Base-by-base conservation (phyloP, 2,888 invertebrate species). In the Apodemia zela region DNA sequence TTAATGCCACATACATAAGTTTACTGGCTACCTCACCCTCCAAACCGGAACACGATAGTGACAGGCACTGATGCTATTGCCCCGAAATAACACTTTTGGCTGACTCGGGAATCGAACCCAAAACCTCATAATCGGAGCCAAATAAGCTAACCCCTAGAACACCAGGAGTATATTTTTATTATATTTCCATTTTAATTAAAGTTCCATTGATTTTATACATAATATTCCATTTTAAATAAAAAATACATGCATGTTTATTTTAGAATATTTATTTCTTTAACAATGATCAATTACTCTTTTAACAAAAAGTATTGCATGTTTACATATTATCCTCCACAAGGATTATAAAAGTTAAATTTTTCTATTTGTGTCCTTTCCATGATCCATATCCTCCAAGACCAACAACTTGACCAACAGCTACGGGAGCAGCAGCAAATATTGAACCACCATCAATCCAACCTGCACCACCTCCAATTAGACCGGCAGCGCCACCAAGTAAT, bases 401-500 rank as follows among this genome's bases (percentile, higher is more conserved):
- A 57, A 65, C 65, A 21, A 49, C 45, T 29, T 58, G 51, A 1
- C 51, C 66, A 17, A 47, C 61, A 25, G 61, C 67, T 21, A 67
- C 51, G 42, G 59, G 60, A 8, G 63, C 68, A 35, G 66, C 64
- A 59, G 62, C 70, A 58, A 64, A 65, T 38, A 63, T 35, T 35
- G 60, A 64, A 25, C 58, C n/a, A 8, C 61, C 67, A 38, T 58
- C 60, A 1, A 65, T 25, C 0, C 33, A 63, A 18, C 64, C 51
- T 15, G 33, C 66, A 7, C 49, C 63, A 35, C 63, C 42, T n/a
- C 42, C 42, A 42, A 42, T 62, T 35, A 47, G 47, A 18, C 58
- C 33, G 29, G 63, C 66, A 29, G 74, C 80, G 0, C 77, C 79
- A 58, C 85, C 83, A 11, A 85, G 72, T 49, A 85, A 71, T n/a